Evolutionary conservation across 2,797 vertebrate genomes (phyloP), one percentile per base, ranked within the genome.

Genomic region (Tachyglossus aculeatus): DNA sequence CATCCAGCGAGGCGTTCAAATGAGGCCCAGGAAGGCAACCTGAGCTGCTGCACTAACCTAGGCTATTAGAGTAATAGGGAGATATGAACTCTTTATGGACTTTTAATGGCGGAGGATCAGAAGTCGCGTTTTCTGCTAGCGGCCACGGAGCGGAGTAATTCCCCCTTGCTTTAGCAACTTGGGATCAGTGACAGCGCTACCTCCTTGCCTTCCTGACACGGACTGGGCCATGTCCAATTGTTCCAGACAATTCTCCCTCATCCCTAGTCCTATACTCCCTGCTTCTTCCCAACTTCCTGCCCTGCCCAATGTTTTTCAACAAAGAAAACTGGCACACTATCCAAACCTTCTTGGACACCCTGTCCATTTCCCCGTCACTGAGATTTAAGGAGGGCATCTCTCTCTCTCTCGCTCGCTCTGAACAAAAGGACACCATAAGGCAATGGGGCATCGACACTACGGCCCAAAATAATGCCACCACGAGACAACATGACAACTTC

Each of bases 401-500:
- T 41, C 60, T 71, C 44, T 56, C 3, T 56, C 44, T n/a, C n/a
- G n/a, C n/a, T n/a, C n/a, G n/a, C n/a, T n/a, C n/a, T 29, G 51
- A n/a, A 44, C 67, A 69, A 83, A 74, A 77, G 64, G 62, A 79
- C 72, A 86, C 74, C 84, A 43, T 75, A 81, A 88, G 81, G 87
- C 43, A 8, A 78, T 14, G 53, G 64, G 83, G 86, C 71, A 65
- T 60, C 92, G 84, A 82, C 88, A 86, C 69, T 80, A 34, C 88
- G 86, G 84, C 80, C 91, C 86, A 83, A 86, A 88, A 0, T 75
- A 71, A 89, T 85, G 80, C 85, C 87, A 91, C 84, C 84, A 85
- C 86, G 51, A 85, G 88, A 92, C 88, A 29, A 88, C 87, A 89
- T 71, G 89, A 85, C 71, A 74, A 79, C 74, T 83, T 70, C 84